A percentile compares a stretch with the other conserved stretches of the same genome.
Conservation (phyloP, 2,113 vertebrate genomes). For the Rana temporaria region DNA sequence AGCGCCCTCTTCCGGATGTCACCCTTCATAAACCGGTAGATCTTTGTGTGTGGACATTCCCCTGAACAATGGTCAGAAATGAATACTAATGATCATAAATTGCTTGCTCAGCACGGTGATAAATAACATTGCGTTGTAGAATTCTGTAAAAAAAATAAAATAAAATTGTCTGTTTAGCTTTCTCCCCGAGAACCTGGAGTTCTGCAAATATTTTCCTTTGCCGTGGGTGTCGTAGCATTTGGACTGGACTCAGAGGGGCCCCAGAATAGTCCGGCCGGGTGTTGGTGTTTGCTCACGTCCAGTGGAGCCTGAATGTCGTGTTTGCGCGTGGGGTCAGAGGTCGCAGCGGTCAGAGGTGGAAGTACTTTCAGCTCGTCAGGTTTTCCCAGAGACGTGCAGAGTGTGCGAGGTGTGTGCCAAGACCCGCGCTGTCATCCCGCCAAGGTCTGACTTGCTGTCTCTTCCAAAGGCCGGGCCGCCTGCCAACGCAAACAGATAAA, state of each 20-base stretch:
- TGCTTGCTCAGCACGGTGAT: too few species aligned
- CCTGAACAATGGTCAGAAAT: too few species aligned
- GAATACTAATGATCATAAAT: too few species aligned
- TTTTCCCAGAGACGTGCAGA: slow-evolving; percentile 40
- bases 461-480: not conserved
- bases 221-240: not conserved
- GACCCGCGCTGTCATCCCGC: not conserved
- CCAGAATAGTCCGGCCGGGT: not conserved
- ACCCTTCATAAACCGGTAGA: too few species aligned
- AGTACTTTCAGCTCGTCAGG: slow-evolving; percentile 31
- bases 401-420: slow-evolving; percentile 20
- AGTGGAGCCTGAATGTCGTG: slow-evolving; percentile 42
- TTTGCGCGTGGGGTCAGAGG: slow-evolving; percentile 38
- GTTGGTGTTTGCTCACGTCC: not conserved
- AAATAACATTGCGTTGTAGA: not conserved
- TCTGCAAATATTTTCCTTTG: slow-evolving; percentile 22
- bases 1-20: too few species aligned
- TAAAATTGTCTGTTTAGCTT: too few species aligned
- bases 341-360: slow-evolving; percentile 13
- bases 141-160: too few species aligned
- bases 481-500: slow-evolving; percentile 36
- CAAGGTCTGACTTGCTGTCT: slow-evolving; percentile 27
- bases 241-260: not conserved
- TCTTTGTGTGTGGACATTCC: too few species aligned
- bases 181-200: not conserved